Base-by-base conservation (phyloP, 2,113 vertebrate genomes). In the Lepus europaeus region DNA sequence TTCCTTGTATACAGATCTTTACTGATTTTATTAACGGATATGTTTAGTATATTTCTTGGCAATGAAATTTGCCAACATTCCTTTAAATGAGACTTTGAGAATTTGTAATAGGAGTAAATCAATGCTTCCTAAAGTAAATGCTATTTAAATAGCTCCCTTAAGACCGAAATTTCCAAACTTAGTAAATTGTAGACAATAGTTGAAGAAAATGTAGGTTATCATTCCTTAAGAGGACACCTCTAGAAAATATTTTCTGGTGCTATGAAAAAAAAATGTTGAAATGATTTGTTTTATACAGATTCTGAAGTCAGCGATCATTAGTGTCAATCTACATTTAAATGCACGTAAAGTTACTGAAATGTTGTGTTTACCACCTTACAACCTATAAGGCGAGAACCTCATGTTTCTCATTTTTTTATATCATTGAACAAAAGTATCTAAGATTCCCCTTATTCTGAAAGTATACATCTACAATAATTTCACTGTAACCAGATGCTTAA, bases 291-390 rank as follows among this genome's bases (percentile, higher is more conserved):
- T 83, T 5, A 27, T 12, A 85, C 2, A 72, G 66, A 90, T 72
- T 79, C 63, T 90, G 31, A 68, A 84, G n/a, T 80, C 80, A 89
- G 17, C n/a, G 61, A 86, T 70, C 3, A 59, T 29, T 86, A 82
- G 2, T 45, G 14, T 86, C 70, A 69, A 33, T 81, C 69, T 81
- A 92, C 89, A 94, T 33, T 33, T 14, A 85, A 96, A 95, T 31
- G 36, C n/a, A 61, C 31, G 27, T 79, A 72, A 95, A n/a, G 19
- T 70, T 82, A 83, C 22, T 66, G 36, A 85, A 93, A 78, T 63
- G 36, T 12, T 33, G 7, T 53, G n/a, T 31, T 56, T 22, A 17
- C 83, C 45, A 94, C 85, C 27, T 88, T 77, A 66, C 4, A 66
- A 11, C 17, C 63, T 64, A 1, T 63, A 79, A 73, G n/a, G 56